Evolutionary conservation across 2,888 invertebrate genomes (phyloP), one percentile per base, ranked within the genome.

Genomic region (Pristionchus exspectatus): DNA sequence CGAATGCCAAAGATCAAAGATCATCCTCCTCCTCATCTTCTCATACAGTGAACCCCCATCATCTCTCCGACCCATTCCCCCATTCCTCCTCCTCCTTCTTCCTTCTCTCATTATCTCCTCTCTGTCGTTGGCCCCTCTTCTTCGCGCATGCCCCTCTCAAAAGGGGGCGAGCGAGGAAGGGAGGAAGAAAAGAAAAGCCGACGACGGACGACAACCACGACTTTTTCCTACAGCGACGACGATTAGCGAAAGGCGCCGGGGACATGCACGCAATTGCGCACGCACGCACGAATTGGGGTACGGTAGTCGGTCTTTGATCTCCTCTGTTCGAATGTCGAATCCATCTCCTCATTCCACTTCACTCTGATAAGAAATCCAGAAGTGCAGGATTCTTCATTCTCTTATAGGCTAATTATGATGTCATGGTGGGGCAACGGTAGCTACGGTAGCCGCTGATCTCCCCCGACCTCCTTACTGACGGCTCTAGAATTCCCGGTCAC

Each of bases 211-310:
- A 59, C 44, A 50, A 50, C 85, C 10, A 85, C 63, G 59, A 59
- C 59, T 66, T 85, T 84, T 59, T 84, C 59, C 54, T 84, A 84
- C 59, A 54, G 33, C 74, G 74, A 74, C 81, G 50, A 81, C 81
- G 81, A 81, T 81, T 81, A 81, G 81, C 50, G 38, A 33, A 81
- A 81, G 81, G 81, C 81, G 81, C 2, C n/a, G 50, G 27, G 24
- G 81, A 24, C 50, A 54, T 44, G 16, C 81, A 81, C 81, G 81
- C 81, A 50, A 81, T 81, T 27, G 81, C 81, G 81, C 81, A 50
- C 81, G 50, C 81, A 81, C 50, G 27, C 81, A 14, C 27, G 50
- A 44, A 44, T 74, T 21, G 21, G 69, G 14, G 21, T 74, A 74
- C 74, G 74, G 74, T 74, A 74, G 74, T 38, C 7, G 24, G 44